Evolutionary conservation across 2,113 vertebrate species (phyloP), one percentile per base, ranked within the genome.

Genomic region (Tyto alba): DNA sequence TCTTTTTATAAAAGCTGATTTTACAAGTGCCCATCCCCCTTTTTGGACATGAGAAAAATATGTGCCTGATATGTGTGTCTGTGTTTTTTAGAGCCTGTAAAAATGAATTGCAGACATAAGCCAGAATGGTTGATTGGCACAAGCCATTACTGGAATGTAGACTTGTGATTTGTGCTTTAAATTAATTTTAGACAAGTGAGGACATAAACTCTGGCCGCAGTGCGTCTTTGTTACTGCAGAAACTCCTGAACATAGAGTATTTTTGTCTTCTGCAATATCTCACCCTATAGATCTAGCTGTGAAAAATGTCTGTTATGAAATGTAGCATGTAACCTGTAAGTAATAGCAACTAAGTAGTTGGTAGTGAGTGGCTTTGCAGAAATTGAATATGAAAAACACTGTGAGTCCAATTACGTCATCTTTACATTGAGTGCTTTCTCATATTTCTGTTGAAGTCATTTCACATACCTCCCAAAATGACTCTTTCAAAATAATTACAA

Each of bases 401-500:
- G 34, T 84, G 73, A 78, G 66, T 79, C 87, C 62, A 89, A 69
- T 96, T 93, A 79, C 48, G 2, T 94, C 95, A 96, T 93, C 91
- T 95, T 93, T 96, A 85, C 62, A 53, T 82, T 59, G 89, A 96
- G 36, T 76, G n/a, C 77, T 76, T 95, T 93, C 94, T 96, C 86
- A 32, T 64, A 69, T 95, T 95, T 87, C 86, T 94, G 57, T 85
- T 94, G 81, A 95, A 96, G 91, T 96, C 4, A 85, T 92, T 95
- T 96, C 77, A 82, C 53, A 90, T 80, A 94, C 71, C 81, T 92
- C 77, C 94, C 86, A 97, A 95, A 95, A 95, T 89, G 78, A 85
- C 71, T 93, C 90, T 95, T 95, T 94, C 80, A 89, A 96, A 95
- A 96, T 96, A 96, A 96, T 96, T 97, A 92, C 87, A 94, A 94